These are phyloP conservation scores for Callipepla californica DNA, from an alignment of 2,113 vertebrate genomes.

Conservation along the genomic window DNA sequence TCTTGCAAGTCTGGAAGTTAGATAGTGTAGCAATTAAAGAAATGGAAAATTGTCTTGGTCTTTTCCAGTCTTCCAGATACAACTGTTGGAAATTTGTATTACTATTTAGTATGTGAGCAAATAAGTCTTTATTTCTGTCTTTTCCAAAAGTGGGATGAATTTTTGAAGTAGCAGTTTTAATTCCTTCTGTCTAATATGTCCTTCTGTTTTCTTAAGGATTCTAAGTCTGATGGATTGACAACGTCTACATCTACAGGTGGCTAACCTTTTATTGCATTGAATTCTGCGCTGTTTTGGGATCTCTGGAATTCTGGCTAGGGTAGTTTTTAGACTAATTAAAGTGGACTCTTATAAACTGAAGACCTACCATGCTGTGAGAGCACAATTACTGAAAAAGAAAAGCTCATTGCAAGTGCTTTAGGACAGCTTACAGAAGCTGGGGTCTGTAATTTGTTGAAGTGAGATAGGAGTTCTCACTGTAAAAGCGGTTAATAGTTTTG, in stretches of 20 bases:
- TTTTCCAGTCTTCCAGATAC: neutral
- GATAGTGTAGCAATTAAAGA: neutral
- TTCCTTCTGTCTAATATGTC: conserved; percentile 39
- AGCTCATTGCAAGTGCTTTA: neutral
- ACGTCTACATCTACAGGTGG: conserved; percentile 86
- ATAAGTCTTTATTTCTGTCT: neutral
- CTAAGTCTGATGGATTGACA: conserved; percentile 85
- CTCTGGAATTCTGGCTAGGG: neutral
- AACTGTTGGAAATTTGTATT: neutral
- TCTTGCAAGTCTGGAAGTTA: neutral
- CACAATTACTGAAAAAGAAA: neutral
- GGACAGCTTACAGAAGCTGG: neutral
- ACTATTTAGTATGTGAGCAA: neutral
- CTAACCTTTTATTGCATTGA: conserved; percentile 46
- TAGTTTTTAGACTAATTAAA: neutral
- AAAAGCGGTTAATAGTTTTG: neutral
- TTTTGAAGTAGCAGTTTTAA: neutral
- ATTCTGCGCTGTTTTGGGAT: neutral
- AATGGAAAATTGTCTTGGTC: neutral
- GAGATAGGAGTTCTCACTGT: neutral
- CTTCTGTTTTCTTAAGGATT: conserved; percentile 70
- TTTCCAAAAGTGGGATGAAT: neutral
- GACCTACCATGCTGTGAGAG: neutral
- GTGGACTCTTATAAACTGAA: neutral
- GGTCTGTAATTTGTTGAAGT: neutral